Evolutionary conservation across 1,140 invertebrate genomes (phyloP), one percentile per base, ranked within the genome.

Genomic region (Drosophila mayri): DNA sequence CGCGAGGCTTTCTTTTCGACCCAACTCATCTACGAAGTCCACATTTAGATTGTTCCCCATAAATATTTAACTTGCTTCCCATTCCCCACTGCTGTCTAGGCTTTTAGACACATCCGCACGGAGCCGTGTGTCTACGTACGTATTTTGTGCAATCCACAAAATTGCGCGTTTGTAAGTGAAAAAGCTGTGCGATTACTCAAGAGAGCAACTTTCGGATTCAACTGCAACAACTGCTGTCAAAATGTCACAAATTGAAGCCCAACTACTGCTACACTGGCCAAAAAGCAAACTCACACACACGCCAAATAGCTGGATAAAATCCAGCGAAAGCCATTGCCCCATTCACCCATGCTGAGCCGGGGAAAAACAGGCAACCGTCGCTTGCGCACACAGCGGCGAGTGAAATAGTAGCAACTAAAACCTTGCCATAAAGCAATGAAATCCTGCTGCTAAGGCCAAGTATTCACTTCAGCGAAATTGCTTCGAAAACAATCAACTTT

Each of bases 191-290:
- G 68, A 88, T 88, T 90, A 88, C 85, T 88, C 85, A 81, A 87
- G 77, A 81, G 85, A 81, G 81, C 78, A 88, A 84, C 80, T 87
- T 88, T 77, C 64, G 79, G 84, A 87, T 88, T 87, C 83, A 84
- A 84, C 84, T 90, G 85, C 85, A 90, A 84, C 81, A 88, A 88
- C 85, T 90, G 86, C 85, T 90, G 85, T 90, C 85, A 90, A 90
- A 90, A 90, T 90, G 85, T 90, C 85, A 90, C 84, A 90, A 90
- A 90, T 90, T 90, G 86, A 80, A 80, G 68, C 62, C 61, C 57
- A 66, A 68, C 81, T 28, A 63, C 74, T 37, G 6, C 50, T n/a
- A 32, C 47, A 55, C 52, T 71, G 54, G 55, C 37, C 79, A 67
- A 68, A 72, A 72, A 79, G 65, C 67, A 58, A 12, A 59, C 57